Percentiles rank a stretch among this genome's conserved stretches.
Conservation (phyloP, 2,113 vertebrate genomes). For the Hassar affinis region DNA sequence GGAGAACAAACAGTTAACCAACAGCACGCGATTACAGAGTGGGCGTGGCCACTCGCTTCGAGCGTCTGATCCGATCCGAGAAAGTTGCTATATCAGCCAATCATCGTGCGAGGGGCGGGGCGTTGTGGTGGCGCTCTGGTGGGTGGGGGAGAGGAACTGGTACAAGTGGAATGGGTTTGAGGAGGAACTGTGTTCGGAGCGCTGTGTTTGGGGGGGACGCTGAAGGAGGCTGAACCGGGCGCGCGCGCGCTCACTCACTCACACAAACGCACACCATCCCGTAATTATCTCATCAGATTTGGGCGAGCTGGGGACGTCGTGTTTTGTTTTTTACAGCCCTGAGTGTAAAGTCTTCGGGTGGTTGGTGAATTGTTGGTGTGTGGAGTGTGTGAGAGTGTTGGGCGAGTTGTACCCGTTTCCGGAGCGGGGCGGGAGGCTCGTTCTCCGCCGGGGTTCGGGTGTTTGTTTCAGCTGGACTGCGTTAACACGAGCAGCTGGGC, state of each 20-base stretch:
- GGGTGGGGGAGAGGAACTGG: too few relatives aligned
- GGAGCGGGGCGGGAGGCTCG: too few relatives aligned
- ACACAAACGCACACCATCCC: neutral
- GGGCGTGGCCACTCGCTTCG: conserved; percentile 21
- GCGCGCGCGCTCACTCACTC: neutral
- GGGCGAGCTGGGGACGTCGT: neutral
- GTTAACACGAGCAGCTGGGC: too few relatives aligned
- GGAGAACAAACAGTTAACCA: conserved; percentile 10
- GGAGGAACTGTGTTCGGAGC: neutral
- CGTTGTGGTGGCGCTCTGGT: neutral
- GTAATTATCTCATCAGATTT: neutral
- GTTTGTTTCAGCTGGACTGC: too few relatives aligned
- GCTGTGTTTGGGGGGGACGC: neutral
- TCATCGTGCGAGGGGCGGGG: neutral
- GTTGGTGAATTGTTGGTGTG: too few relatives aligned
- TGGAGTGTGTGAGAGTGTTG: too few relatives aligned
- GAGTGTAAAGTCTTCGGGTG: too few relatives aligned
- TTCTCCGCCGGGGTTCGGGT: too few relatives aligned
- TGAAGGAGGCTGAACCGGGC: neutral
- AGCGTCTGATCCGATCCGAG: conserved; percentile 10
- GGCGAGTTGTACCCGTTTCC: too few relatives aligned
- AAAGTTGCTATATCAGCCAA: neutral
- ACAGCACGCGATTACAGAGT: conserved; percentile 26
- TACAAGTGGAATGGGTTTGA: neutral
- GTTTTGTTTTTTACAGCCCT: too few relatives aligned